Evolutionary conservation across 2,797 vertebrate genomes (phyloP).

Genomic region (Lycodopsis pacificus): DNA sequence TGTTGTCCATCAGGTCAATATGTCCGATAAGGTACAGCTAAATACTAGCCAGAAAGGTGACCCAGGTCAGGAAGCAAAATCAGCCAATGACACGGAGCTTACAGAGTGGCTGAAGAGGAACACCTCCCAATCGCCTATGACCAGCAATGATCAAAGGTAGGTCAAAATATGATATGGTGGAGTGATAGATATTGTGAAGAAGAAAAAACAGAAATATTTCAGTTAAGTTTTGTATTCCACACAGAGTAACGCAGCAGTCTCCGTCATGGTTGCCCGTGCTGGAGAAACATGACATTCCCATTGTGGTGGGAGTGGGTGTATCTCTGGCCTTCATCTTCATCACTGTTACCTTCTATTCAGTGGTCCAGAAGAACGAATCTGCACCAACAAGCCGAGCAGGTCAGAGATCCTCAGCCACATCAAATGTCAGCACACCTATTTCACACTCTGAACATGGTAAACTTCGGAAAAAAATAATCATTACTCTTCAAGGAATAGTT

Average conservation of each 20-base stretch:
- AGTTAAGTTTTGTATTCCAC: conserved; percentile 5
- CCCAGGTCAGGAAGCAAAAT: conserved; percentile 38
- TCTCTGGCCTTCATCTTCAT: conserved; percentile 88
- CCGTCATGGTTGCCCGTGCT: conserved; percentile 82
- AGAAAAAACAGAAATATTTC: neutral
- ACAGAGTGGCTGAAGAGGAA: conserved; percentile 77
- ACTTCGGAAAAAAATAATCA: neutral
- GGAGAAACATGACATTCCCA: conserved; percentile 87
- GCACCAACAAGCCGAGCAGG: conserved; percentile 77
- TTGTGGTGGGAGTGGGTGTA: conserved; percentile 86
- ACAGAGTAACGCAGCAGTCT: conserved; percentile 76
- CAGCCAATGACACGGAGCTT: conserved; percentile 64
- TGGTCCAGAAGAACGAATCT: conserved; percentile 85
- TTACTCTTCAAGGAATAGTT: neutral
- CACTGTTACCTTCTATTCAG: conserved; percentile 86
- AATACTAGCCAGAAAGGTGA: conserved; percentile 60
- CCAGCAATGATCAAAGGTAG: conserved; percentile 80
- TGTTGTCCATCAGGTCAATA: conserved; percentile 39
- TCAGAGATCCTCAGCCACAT: conserved; percentile 46
- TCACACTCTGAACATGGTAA: conserved; percentile 11
- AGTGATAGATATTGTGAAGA: neutral
- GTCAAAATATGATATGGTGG: conserved; percentile 6
- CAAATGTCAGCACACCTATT: neutral
- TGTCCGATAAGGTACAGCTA: conserved; percentile 37
- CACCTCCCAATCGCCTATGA: conserved; percentile 84